Percentiles rank a stretch among this genome's conserved stretches.
phyloP scores from a whole-genome alignment of 2,888 invertebrate genomes.

The Drosophila recens region DNA sequence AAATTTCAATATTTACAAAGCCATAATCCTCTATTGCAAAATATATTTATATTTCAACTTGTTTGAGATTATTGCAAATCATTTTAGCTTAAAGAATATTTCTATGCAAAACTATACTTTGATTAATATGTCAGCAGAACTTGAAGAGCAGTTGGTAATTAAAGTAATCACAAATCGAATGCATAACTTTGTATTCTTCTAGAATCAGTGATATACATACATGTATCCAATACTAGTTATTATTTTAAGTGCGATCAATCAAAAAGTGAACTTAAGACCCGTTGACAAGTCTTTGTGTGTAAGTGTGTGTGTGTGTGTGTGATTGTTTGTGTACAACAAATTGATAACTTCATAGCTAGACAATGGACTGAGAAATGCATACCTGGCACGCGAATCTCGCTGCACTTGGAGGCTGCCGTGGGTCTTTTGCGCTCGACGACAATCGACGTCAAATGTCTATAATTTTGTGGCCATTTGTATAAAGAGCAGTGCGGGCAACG shows the following conservation, averaged over 20 bases:
- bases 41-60: no score
- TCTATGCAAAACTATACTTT: no score
- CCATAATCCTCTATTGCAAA: no score
- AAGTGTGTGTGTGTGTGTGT: background rate
- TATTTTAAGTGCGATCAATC: constrained; percentile 2
- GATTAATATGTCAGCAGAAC: background rate
- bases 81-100: no score
- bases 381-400: constrained; percentile 32
- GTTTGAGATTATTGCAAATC: no score
- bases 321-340: constrained; percentile 9
- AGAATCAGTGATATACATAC: background rate
- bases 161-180: background rate
- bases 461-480: constrained; percentile 38
- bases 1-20: no score
- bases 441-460: constrained; percentile 46
- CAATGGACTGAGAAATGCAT: constrained; percentile 30
- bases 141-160: background rate
- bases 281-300: background rate
- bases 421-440: constrained; percentile 1
- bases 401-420: constrained; percentile 6
- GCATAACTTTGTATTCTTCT: background rate
- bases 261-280: constrained; percentile 11
- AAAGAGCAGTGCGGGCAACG: background rate
- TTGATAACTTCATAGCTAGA: constrained; percentile 26
- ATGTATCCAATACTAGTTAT: background rate